A percentile compares a stretch with the other conserved stretches of the same genome.
These are phyloP conservation scores for Sphecodes monilicornis DNA, from an alignment of 2,888 invertebrate genomes.

Conservation along the genomic window DNA sequence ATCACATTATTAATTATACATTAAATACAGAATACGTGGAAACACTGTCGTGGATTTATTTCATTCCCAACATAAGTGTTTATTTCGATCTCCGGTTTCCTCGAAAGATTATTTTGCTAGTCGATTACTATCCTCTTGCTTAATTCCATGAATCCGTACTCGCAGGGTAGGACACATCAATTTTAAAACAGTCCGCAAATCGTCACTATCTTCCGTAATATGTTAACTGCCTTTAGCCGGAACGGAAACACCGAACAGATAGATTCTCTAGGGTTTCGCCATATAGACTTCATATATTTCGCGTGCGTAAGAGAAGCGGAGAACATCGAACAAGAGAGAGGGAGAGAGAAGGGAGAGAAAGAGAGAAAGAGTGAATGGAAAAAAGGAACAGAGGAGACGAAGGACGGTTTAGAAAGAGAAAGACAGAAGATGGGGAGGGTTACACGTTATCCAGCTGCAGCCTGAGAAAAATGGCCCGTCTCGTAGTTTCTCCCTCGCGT, in stretches of 20 bases:
- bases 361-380: neutral
- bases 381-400: neutral
- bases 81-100: neutral
- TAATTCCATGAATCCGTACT: neutral
- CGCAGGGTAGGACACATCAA: neutral
- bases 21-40: no score
- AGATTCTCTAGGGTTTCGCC: constrained; percentile 60
- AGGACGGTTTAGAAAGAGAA: neutral
- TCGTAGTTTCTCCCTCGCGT: constrained; percentile 71
- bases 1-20: no score
- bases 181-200: neutral
- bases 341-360: neutral
- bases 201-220: constrained; percentile 56
- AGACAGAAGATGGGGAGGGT: constrained; percentile 19
- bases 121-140: neutral
- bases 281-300: constrained; percentile 74
- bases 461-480: constrained; percentile 78
- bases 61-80: no score
- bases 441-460: constrained; percentile 72
- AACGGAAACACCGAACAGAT: constrained; percentile 65
- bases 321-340: constrained; percentile 13
- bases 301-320: constrained; percentile 31
- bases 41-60: no score
- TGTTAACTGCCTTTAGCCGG: constrained; percentile 69
- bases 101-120: neutral